Base-by-base conservation (phyloP, 2,797 vertebrate species). In the Botia kubotai region DNA sequence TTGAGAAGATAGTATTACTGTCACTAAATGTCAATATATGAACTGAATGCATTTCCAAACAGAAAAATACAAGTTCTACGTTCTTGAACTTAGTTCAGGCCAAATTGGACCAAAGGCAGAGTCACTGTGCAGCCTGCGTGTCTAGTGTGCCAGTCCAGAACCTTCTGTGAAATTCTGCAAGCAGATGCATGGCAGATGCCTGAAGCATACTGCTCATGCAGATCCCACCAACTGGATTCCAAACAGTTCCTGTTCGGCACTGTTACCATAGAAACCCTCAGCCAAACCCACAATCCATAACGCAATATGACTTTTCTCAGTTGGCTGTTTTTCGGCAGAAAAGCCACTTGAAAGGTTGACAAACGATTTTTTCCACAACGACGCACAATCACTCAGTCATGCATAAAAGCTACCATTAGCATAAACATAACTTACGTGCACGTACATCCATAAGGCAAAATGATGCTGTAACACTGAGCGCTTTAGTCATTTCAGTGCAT, bases 201-300 rank as follows among this genome's bases (percentile, higher is more conserved):
- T 36, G 39, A 46, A 74, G 36, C 43, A 70, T 60, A 57, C 65
- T 75, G 77, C 72, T 70, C 29, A 53, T 39, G 39, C 19, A 66
- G 69, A 82, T 75, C 65, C 23, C 36, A 72, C 69, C 63, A 83
- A 82, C 75, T 81, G 84, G 53, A 76, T 48, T 53, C 55, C 66
- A 68, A 86, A 66, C 60, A 17, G 68, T 43, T 72, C 29, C 75
- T 65, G 71, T 76, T 84, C 62, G 53, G 50, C 67, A 71, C 68
- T 74, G 82, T 84, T 84, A 48, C 80, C 82, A 82, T 86, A 75
- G 82, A 80, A 82, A 84, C 80, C 39, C 46, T 60, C 19, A 53
- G 65, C 48, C 58, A 71, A 75, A 55, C 55, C 77, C 77, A 14
- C 26, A 76, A 26, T 82, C 79, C 50, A 76, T 66, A 77, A 62